Evolutionary conservation across 2,113 vertebrate genomes (phyloP), one percentile per base, ranked within the genome.

Genomic region (Okapia johnstoni): DNA sequence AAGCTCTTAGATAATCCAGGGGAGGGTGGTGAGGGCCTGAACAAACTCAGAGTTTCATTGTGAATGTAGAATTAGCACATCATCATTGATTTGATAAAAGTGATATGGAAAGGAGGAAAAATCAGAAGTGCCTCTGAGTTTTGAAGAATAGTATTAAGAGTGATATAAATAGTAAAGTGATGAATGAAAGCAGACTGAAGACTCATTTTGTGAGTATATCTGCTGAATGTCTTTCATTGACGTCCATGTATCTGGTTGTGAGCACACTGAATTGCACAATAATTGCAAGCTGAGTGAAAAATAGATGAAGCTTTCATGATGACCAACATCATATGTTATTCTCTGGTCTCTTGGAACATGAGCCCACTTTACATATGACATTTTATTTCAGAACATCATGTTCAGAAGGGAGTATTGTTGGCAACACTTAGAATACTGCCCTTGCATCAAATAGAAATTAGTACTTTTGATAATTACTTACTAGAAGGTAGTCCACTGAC

Each of bases 251-350:
- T 90, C 88, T 96, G 85, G 66, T 88, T 90, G 43, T 25, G 19
- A 23, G 23, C 90, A 48, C 33, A 54, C 11, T 96, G 43, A 93
- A 86, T 77, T 85, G 15, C 85, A 95, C 85, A 83, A 70, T 97
- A 60, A 96, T 88, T 90, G 87, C 87, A 83, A 55, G 28, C 85
- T 90, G 70, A 95, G 91, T 60, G 83, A 98, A 97, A 94, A 97
- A 94, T 94, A 96, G 90, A 96, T 6, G 0, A 33, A 33, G 91
- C 85, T 96, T 96, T 93, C 77, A 73, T 66, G 26, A 85, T 86
- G 76, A 92, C 66, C 58, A 96, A 36, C 36, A 87, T 96, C 90
- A 60, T 93, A 70, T 95, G 57, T 77, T 88, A 60, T 88, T 92
- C 86, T 63, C 84, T 58, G 30, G 50, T 95, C 46, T 93, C 90